Evolutionary conservation across 2,888 invertebrate species (phyloP).

Genomic region (Pelosia muscerda): DNA sequence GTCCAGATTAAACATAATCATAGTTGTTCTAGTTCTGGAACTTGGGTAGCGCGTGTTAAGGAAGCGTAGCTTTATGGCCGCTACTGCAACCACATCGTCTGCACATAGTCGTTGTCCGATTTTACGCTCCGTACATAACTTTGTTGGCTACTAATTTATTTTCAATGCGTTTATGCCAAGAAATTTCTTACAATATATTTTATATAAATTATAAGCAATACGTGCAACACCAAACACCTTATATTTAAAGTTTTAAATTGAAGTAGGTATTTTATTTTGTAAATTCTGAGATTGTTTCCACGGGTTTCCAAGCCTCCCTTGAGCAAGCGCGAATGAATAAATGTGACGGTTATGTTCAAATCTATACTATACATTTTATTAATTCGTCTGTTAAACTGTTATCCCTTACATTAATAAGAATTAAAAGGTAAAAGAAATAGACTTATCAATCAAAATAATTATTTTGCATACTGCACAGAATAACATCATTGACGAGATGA

Average conservation of each 20-base stretch:
- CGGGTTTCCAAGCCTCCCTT: too few relatives aligned
- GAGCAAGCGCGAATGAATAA: too few relatives aligned
- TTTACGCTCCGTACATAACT: slow-evolving; percentile 59
- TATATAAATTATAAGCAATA: neutral
- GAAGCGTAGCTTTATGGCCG: slow-evolving; percentile 78
- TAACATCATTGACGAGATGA: neutral
- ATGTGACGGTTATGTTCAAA: neutral
- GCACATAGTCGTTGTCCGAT: slow-evolving; percentile 65
- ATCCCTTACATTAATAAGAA: neutral
- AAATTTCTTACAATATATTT: neutral
- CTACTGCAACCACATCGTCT: slow-evolving; percentile 72
- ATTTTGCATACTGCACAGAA: neutral
- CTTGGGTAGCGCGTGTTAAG: slow-evolving; percentile 67
- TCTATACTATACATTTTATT: neutral
- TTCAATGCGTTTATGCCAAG: slow-evolving; percentile 31
- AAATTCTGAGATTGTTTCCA: too few relatives aligned
- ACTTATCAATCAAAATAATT: neutral
- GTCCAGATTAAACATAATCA: slow-evolving; percentile 42
- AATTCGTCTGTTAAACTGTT: neutral
- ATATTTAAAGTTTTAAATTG: too few relatives aligned
- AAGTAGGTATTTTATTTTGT: too few relatives aligned
- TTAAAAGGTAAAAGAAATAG: neutral
- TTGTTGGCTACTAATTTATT: slow-evolving; percentile 48
- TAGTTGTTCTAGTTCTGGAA: slow-evolving; percentile 61
- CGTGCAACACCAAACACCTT: neutral